A percentile compares a stretch with the other conserved stretches of the same genome.
These are phyloP conservation scores for Parambassis ranga DNA, from an alignment of 2,797 vertebrate genomes.

Conservation along the genomic window DNA sequence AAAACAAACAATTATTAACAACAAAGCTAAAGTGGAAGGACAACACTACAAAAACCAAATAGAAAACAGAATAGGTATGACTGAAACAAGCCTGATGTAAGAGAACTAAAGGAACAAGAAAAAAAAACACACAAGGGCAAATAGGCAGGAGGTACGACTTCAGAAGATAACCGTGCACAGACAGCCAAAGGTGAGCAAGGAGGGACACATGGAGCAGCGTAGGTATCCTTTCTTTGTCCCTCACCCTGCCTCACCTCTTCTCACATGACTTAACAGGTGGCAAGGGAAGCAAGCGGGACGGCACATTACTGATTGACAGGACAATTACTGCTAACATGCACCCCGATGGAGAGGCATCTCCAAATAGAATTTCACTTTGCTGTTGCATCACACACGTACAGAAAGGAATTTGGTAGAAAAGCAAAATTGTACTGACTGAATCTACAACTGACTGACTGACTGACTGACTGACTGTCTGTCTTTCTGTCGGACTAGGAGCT, in stretches of 20 bases:
- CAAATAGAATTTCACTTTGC: conserved; percentile 86
- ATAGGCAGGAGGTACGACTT: background rate
- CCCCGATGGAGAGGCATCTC: conserved; percentile 79
- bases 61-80: no score
- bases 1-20: no score
- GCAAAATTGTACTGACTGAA: conserved; percentile 62
- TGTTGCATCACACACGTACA: conserved; percentile 80
- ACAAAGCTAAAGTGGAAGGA: no score
- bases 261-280: conserved; percentile 76
- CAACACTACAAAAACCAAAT: no score
- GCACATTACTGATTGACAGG: conserved; percentile 84
- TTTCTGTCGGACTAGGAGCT: conserved; percentile 32
- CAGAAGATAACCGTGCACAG: conserved; percentile 6
- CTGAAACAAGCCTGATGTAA: background rate
- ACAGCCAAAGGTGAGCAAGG: conserved; percentile 26
- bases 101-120: background rate
- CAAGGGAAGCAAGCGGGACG: conserved; percentile 69
- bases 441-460: conserved; percentile 17
- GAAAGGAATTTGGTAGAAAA: conserved; percentile 75
- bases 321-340: conserved; percentile 85
- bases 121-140: background rate
- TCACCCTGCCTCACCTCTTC: conserved; percentile 50
- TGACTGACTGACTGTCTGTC: conserved; percentile 20
- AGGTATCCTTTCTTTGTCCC: conserved; percentile 22
- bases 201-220: conserved; percentile 13